Evolutionary conservation across 1,140 invertebrate species (phyloP), one percentile per base, ranked within the genome.

Genomic region (Neuroterus valhalla): DNA sequence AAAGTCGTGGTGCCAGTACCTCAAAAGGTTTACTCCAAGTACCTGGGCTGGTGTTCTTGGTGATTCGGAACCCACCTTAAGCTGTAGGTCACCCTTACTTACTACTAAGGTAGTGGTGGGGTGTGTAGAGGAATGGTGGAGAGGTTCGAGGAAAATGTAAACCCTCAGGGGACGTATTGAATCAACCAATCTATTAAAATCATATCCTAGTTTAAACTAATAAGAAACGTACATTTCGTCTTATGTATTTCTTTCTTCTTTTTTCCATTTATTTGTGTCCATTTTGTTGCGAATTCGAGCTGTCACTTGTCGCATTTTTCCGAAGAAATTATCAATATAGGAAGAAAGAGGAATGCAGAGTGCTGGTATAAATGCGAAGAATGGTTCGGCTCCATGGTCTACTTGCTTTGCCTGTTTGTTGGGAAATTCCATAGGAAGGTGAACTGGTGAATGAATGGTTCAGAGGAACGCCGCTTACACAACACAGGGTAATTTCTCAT

Each of bases 341-440:
- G 15, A 15, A 14, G 52, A 55, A 3, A 62, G 23, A 38, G 55
- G 26, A 62, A 62, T 62, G 55, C 5, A 12, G 23, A 62, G 55
- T 15, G 31, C 31, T 38, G 55, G 55, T 62, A 62, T 31, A 62
- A 62, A 62, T 62, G 55, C 55, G 55, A 62, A 62, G 55, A 62
- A 62, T 6, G 55, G 31, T 62, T 14, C 3, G 55, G 5, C 31
- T 15, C 21, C 55, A 31, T 62, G 55, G 14, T 31, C 15, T 6
- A 62, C 23, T 62, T 26, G 23, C 14, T 62, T 62, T 31, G 26
- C 23, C 55, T n/a, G 26, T 62, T 62, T 62, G 55, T 62, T 62
- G 55, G 15, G 55, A 62, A 62, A 62, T 62, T 6, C 26, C 55
- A 38, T 62, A 3, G 12, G 21, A 15, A n/a, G n/a, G n/a, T n/a